Evolutionary conservation across 2,797 vertebrate genomes (phyloP).

Genomic region (Acomys russatus): DNA sequence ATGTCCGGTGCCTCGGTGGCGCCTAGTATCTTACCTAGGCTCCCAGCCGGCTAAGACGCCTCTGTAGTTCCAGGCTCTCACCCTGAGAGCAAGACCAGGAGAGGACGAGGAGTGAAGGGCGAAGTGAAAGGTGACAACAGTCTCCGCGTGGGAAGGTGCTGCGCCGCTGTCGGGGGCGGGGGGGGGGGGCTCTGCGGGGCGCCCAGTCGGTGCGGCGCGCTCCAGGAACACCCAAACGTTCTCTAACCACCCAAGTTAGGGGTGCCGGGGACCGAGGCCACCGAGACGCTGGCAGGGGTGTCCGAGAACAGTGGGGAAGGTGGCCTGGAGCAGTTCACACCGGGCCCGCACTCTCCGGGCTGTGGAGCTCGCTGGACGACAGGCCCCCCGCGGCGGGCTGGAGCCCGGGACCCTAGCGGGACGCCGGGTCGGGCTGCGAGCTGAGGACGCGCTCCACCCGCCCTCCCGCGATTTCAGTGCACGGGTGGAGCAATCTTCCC

Average conservation of each 20-base stretch:
- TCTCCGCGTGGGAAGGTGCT: background rate
- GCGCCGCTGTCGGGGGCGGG: background rate
- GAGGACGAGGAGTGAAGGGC: background rate
- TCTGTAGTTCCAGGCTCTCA: background rate
- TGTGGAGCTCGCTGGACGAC: constrained; percentile 94
- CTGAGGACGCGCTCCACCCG: background rate
- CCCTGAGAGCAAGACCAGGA: no score
- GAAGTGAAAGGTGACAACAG: background rate
- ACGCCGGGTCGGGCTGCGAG: background rate
- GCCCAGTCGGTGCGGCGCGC: background rate
- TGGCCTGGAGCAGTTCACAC: background rate
- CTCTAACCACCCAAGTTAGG: constrained; percentile 66
- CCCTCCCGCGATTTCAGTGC: constrained; percentile 62
- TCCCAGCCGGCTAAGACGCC: background rate
- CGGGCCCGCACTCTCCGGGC: constrained; percentile 90
- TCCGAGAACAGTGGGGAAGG: fast-evolving
- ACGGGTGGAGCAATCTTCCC: constrained; percentile 77
- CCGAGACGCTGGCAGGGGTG: background rate
- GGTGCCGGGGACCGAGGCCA: background rate
- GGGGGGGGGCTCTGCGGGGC: background rate
- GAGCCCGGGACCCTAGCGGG: background rate
- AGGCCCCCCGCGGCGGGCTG: constrained; percentile 83
- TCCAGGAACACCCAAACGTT: constrained; percentile 77
- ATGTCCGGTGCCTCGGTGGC: no score
- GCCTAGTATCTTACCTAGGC: background rate